A percentile compares a stretch with the other conserved stretches of the same genome.
Conservation (phyloP, 2,888 invertebrate genomes). For the Tricholauxania praeusta region DNA sequence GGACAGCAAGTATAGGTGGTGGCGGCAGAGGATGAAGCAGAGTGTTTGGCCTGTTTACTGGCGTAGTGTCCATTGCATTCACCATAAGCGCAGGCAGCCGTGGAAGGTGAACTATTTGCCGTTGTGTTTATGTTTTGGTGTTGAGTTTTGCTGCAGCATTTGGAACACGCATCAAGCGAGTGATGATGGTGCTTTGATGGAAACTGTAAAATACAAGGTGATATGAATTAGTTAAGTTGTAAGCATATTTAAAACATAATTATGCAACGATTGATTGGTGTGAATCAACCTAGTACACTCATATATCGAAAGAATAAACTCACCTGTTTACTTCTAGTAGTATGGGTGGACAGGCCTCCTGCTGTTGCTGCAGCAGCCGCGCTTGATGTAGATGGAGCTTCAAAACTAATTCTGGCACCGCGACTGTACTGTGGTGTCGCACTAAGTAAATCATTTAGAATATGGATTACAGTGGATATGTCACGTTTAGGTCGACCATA, state of each 20-base stretch:
- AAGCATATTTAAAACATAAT: background rate
- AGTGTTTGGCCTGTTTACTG: constrained; percentile 42
- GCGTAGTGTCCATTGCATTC: constrained; percentile 59
- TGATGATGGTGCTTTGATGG: constrained; percentile 26
- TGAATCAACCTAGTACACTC: background rate
- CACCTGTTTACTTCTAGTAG: constrained; percentile 60
- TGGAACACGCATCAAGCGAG: constrained; percentile 51
- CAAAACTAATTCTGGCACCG: constrained; percentile 71
- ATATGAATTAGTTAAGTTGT: background rate
- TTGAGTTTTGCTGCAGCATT: constrained; percentile 50
- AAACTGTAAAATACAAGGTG: background rate
- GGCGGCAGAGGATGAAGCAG: constrained; percentile 27
- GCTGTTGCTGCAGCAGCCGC: constrained; percentile 43
- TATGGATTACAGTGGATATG: constrained; percentile 95
- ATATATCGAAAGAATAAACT: constrained; percentile 37
- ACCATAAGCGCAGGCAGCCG: constrained; percentile 52
- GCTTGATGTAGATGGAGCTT: constrained; percentile 62
- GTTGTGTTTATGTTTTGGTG: constrained; percentile 49
- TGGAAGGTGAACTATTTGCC: constrained; percentile 48
- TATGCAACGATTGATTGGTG: background rate
- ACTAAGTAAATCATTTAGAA: constrained; percentile 92
- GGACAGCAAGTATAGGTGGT: constrained; percentile 47
- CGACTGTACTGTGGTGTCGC: constrained; percentile 79
- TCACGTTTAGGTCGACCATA: constrained; percentile 92
- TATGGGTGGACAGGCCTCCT: constrained; percentile 45